Evolutionary conservation across 1,140 invertebrate species (phyloP).

Genomic region (Hylyphantes graminicola): DNA sequence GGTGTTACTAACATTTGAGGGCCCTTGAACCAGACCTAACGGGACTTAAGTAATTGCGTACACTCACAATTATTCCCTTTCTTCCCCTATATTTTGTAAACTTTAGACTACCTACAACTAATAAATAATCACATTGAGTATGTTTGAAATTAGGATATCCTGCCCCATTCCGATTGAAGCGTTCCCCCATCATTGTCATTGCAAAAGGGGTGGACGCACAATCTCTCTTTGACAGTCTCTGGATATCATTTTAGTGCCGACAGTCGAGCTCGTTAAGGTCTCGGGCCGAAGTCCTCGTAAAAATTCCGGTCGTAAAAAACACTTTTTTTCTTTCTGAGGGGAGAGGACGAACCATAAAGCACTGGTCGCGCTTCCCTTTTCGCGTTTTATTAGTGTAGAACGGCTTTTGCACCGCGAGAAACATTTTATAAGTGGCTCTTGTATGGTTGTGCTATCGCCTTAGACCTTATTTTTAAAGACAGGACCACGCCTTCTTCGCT

Average conservation of each 20-base stretch:
- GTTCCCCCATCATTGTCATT: conserved; percentile 46
- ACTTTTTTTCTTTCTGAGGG: conserved; percentile 20
- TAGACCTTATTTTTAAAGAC: neutral
- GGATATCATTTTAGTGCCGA: conserved; percentile 54
- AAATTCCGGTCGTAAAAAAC: conserved; percentile 46
- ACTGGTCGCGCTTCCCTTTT: conserved; percentile 44
- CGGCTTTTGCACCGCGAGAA: neutral
- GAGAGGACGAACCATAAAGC: conserved; percentile 49
- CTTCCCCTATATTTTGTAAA: no score
- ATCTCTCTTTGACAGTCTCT: conserved; percentile 57
- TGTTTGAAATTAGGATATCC: neutral
- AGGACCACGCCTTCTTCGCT: conserved; percentile 5
- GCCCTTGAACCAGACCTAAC: no score
- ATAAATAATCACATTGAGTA: neutral
- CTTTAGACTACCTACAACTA: neutral
- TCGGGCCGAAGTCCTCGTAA: conserved; percentile 45
- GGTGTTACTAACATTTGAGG: no score
- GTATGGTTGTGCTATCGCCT: conserved; percentile 37
- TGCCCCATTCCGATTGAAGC: conserved; percentile 25
- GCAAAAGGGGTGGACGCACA: conserved; percentile 34
- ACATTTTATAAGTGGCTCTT: conserved; percentile 21
- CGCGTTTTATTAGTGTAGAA: conserved; percentile 35
- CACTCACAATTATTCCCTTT: no score
- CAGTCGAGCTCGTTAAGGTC: conserved; percentile 56
- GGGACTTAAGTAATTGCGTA: no score